Base-by-base conservation (phyloP, 2,888 invertebrate genomes). In the Adineta ricciae region DNA sequence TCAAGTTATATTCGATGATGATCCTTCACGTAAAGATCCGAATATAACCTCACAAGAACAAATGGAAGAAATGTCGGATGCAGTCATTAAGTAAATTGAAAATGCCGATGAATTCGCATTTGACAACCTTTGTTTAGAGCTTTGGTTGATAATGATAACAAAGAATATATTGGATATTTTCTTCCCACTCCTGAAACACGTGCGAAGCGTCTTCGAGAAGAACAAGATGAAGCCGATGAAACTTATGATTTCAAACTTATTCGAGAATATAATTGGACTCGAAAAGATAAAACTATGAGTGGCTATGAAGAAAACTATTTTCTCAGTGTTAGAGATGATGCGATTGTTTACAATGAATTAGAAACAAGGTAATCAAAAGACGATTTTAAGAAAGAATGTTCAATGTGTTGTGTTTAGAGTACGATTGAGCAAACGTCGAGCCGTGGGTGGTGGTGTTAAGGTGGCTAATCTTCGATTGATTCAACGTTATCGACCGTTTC, bases 131-230 rank as follows among this genome's bases (percentile, higher is more conserved):
- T 46, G 46, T 50, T 24, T 90, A 95, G 96, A 90, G 99, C 98
- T 94, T 97, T 99, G 90, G 96, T 97, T 94, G 98, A 99, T 89
- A 96, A 97, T 91, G 96, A 95, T 88, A 97, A 98, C 38, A 97
- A 98, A 91, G 97, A 98, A 91, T 99, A 98, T 91, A 98, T 99
- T 0, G 98, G 97, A 0, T 98, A 99, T 91, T 99, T 99, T 92
- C 91, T 98, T 87, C 99, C 99, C 0, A 94, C 96, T 0, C 95
- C 96, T 64, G 95, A 95, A 19, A 98, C 98, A 0, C 92, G 97
- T 87, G 93, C 93, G 87, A 97, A 98, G 91, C 93, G 97, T 49
- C 93, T 95, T 85, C 92, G 94, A 73, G 97, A 98, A 89, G 93
- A 94, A 84, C 92, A 93, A 0, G 94, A 94, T 83, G 93, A 92